Evolutionary conservation across 2,888 invertebrate species (phyloP), one percentile per base, ranked within the genome.

Genomic region (Nomada hirtipes): DNA sequence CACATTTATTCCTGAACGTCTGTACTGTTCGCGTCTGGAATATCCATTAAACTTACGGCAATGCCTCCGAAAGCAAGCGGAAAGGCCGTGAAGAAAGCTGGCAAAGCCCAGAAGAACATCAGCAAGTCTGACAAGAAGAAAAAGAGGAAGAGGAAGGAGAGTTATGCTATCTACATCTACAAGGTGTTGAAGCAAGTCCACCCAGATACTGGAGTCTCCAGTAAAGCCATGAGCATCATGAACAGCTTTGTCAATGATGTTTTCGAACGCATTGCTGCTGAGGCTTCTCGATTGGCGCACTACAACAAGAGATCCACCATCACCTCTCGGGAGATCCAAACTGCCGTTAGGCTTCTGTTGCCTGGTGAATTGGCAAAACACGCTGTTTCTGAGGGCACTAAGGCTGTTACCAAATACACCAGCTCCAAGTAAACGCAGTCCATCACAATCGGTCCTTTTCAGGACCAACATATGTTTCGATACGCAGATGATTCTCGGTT

Each of bases 81-180:
- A 73, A 93, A 93, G 91, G 93, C 93, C 7, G 36, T 36, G 36
- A 36, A 36, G 36, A 36, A 36, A 36, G 36, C 36, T 36, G 36
- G 36, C 36, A 36, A 36, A 36, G 36, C 36, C 7, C 36, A 36
- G 36, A 36, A 36, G 36, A 36, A 1, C 36, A 36, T 95, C 84
- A 94, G 94, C 50, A 95, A 95, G 90, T 93, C 93, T 79, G 95
- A 95, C 88, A 95, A 95, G 92, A 96, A 95, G 87, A 94, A 88
- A 11, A 95, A 95, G 88, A 95, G 95, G 87, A 95, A 94, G 93
- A 94, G 95, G 92, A 96, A 95, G 91, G 93, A 94, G 71, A 91
- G 91, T 72, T 94, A 93, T 84, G 91, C 93, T 3, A 93, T 94
- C 85, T 95, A 94, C 91, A 94, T 95, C 88, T 36, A 96, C 96